Conservation (phyloP, 2,113 vertebrate genomes). For the Columbina picui region DNA sequence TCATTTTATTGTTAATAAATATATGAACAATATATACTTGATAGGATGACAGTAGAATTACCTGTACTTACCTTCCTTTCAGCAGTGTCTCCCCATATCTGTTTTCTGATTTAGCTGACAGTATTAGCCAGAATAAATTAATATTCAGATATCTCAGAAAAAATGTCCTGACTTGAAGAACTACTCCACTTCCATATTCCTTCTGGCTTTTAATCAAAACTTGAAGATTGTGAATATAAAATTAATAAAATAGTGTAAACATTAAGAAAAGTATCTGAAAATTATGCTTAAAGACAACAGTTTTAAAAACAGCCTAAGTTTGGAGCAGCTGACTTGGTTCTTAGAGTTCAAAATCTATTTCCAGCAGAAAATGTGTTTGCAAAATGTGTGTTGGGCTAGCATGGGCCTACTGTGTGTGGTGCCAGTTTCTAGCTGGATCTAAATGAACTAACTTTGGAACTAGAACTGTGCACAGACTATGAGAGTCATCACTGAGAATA, state of each 20-base stretch:
- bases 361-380: neutral
- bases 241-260: neutral
- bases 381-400: neutral
- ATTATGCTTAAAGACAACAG: neutral
- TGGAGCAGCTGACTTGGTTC: neutral
- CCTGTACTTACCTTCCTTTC: neutral
- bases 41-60: neutral
- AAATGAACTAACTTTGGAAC: neutral
- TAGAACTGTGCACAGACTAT: rapidly evolving
- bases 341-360: neutral
- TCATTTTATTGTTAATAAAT: neutral
- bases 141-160: neutral
- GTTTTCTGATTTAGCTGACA: neutral
- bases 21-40: neutral
- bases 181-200: neutral
- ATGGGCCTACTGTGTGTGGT: neutral
- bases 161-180: neutral
- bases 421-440: neutral
- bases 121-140: neutral
- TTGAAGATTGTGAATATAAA: neutral
- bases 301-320: neutral
- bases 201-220: neutral
- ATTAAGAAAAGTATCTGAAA: neutral
- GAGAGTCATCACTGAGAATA: neutral
- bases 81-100: neutral